Evolutionary conservation across 1,140 invertebrate species (phyloP), one percentile per base, ranked within the genome.

Genomic region (Arctopsyche grandis): DNA sequence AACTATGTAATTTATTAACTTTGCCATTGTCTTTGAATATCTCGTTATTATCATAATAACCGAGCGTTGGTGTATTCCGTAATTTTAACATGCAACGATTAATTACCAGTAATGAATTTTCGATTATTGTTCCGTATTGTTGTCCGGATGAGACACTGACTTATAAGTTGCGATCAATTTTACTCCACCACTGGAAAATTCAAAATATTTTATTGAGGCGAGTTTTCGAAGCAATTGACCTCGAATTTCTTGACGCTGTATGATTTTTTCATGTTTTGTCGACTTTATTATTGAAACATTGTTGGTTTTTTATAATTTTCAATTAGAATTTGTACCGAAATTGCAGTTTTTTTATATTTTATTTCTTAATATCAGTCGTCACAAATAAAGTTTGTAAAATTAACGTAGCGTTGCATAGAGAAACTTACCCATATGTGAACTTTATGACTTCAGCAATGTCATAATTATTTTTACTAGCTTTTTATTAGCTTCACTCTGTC

Each of bases 11-110:
- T 52, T 52, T 52, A 38, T 38, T 38, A 38, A 38, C 29, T 12
- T 52, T 52, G 48, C 48, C 16, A 52, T 52, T 52, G 48, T 52
- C 48, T 52, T 52, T 52, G 48, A 52, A 52, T 14, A 52, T 52
- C 48, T 52, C 48, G 16, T 52, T 52, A 52, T 52, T 52, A 52
- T 52, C 48, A 38, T 38, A 12, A 52, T 52, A 52, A 52, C 48
- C 10, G 16, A 52, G 1, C 12, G 48, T 52, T 3, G 48, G 48
- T 10, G 48, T 52, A 16, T 16, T 14, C 48, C 16, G 16, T 52
- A 52, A 52, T 52, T 52, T 16, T 5, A 52, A 12, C 48, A 5
- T 10, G 12, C 48, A 38, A 16, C 48, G 48, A 52, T 52, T 52
- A 52, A 52, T 52, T 52, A 16, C 48, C 48, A 1, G 10, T 52